A percentile compares a stretch with the other conserved stretches of the same genome.
Evolutionary conservation across 2,113 vertebrate species (phyloP).

Genomic region (Calyptommatus sinebrachiatus): DNA sequence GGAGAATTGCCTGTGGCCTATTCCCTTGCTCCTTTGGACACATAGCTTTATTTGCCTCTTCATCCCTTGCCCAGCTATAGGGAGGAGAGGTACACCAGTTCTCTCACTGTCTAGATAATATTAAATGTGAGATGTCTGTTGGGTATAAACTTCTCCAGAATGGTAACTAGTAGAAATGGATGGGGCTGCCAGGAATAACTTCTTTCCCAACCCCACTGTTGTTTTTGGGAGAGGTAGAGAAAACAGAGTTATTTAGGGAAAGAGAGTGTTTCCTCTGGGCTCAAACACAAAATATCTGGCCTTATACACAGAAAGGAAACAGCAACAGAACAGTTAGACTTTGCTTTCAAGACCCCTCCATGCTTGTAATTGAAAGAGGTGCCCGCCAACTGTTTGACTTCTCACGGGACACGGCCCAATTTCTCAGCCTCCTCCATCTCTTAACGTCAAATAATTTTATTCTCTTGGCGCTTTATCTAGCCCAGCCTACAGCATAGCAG

Average conservation of each 20-base stretch:
- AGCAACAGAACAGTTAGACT: neutral
- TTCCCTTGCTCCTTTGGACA: neutral
- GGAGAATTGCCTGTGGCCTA: too few relatives aligned
- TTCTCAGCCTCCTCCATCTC: neutral
- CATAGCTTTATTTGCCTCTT: neutral
- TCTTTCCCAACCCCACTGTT: neutral
- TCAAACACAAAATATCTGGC: neutral
- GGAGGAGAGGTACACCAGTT: neutral
- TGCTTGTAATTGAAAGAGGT: neutral
- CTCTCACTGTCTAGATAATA: constrained; percentile 9
- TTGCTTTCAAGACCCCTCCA: neutral
- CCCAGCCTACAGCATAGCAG: neutral
- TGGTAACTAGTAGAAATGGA: constrained; percentile 2
- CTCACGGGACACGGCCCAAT: neutral
- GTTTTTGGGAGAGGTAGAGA: neutral
- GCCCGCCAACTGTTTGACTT: neutral
- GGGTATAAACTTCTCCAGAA: constrained; percentile 1
- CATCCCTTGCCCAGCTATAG: neutral
- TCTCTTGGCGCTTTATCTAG: neutral
- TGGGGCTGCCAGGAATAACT: neutral
- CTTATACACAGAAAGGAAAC: neutral
- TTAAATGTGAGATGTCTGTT: constrained; percentile 1
- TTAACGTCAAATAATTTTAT: neutral
- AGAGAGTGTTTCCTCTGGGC: neutral
- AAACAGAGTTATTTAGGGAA: neutral